Conservation (phyloP, 2,888 invertebrate genomes). For the Drosophila tripunctata region DNA sequence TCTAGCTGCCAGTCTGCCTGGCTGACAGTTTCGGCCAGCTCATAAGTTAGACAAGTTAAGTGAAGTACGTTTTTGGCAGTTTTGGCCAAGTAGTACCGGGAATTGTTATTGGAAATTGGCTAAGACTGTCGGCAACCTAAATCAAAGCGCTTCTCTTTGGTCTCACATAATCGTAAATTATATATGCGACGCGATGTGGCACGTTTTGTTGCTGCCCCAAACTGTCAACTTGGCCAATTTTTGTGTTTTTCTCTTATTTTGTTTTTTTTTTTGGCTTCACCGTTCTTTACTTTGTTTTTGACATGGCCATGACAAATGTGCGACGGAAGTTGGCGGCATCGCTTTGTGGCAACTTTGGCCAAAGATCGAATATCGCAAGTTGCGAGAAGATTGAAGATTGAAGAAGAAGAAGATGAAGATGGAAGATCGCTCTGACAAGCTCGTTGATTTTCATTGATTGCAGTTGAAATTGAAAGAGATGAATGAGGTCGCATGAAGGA, state of each 20-base stretch:
- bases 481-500: no score
- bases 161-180: conserved; percentile 70
- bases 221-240: conserved; percentile 57
- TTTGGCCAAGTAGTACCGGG: conserved; percentile 8
- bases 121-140: conserved; percentile 58
- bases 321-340: conserved; percentile 67
- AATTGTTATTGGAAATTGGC: conserved; percentile 12
- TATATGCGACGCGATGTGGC: conserved; percentile 37
- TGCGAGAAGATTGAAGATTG: background rate
- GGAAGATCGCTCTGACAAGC: conserved; percentile 47
- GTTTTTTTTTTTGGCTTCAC: background rate
- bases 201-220: conserved; percentile 20
- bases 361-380: background rate
- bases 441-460: conserved; percentile 65
- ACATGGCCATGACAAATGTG: conserved; percentile 72
- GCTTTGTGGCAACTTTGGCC: conserved; percentile 27
- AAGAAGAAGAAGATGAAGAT: background rate
- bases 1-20: conserved; percentile 2
- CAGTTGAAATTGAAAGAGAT: conserved; percentile 23
- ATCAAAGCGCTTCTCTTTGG: conserved; percentile 60
- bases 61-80: conserved; percentile 6
- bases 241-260: background rate
- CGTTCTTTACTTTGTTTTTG: conserved; percentile 27
- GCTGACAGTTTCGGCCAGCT: conserved; percentile 35
- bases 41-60: conserved; percentile 46